Conservation (phyloP, 2,888 invertebrate genomes). For the Cybosia mesomella region DNA sequence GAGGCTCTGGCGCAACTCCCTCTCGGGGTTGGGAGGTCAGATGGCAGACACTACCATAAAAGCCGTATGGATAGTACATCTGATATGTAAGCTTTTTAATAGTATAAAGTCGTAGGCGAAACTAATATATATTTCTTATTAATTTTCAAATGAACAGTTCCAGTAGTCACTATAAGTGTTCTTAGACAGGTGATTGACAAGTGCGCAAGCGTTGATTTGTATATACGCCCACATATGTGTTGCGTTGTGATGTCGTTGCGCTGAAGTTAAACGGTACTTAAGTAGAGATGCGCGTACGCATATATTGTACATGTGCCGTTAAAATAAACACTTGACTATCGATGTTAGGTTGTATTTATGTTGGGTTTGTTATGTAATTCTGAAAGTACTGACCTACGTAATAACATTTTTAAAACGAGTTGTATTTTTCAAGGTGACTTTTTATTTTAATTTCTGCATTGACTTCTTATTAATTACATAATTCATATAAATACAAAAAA, state of each 20-base stretch:
- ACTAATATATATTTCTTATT: slow-evolving; percentile 6
- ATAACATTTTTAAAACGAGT: neutral
- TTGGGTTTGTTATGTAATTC: slow-evolving; percentile 29
- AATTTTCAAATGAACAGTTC: slow-evolving; percentile 21
- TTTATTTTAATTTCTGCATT: neutral
- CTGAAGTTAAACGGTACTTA: slow-evolving; percentile 53
- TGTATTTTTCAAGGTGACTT: neutral
- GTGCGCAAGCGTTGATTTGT: slow-evolving; percentile 42
- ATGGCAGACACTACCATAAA: too few species aligned
- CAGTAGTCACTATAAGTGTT: slow-evolving; percentile 24
- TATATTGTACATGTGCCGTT: slow-evolving; percentile 42
- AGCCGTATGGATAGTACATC: too few species aligned
- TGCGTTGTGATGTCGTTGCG: slow-evolving; percentile 49
- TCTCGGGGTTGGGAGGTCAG: too few species aligned
- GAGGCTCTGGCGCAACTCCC: too few species aligned
- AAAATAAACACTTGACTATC: slow-evolving; percentile 27
- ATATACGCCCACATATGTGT: slow-evolving; percentile 38
- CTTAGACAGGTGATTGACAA: slow-evolving; percentile 57
- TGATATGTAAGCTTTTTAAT: neutral
- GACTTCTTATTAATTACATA: neutral
- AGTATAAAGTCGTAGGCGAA: neutral
- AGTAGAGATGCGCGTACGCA: slow-evolving; percentile 28
- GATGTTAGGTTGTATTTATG: neutral
- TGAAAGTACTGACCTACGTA: slow-evolving; percentile 34
- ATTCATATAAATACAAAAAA: neutral